Base-by-base conservation (phyloP, 2,888 invertebrate species). In the Synergus gifuensis region DNA sequence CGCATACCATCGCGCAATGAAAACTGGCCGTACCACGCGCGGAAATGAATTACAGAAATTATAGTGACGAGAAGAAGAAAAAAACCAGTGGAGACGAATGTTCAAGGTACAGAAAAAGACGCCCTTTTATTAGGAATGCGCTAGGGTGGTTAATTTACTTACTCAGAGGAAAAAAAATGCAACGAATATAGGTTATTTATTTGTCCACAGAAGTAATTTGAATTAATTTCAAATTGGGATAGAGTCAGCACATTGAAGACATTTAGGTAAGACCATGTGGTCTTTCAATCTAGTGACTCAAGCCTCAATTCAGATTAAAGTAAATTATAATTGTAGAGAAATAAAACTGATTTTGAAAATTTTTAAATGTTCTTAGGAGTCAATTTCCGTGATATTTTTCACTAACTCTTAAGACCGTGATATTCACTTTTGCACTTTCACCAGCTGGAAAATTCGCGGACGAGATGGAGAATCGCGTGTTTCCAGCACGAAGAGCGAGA, bases 11-110 rank as follows among this genome's bases (percentile, higher is more conserved):
- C 82, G 79, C 82, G 83, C 87, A 88, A 87, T 87, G 87, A 87
- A 87, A 87, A 91, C 90, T 91, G 90, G 86, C 84, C 83, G 86
- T 83, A 81, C 86, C 79, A 84, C 85, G 88, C 88, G 88, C 88
- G 87, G 86, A 86, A 87, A 85, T 88, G 87, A 85, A 87, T 89
- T 91, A 90, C 73, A 54, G 49, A 49, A 76, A 82, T 79, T 69
- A 82, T 80, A 58, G 80, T 73, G 62, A 16, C 49, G 14, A 60
- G 62, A 49, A 62, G 44, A 69, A 78, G 66, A 76, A 18, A 44
- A n/a, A n/a, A 54, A 54, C 16, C 28, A 28, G 16, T 14, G 4
- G 36, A 28, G 54, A 54, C 73, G 73, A 73, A 73, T 16, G 49
- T 44, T 46, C 69, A 60, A 28, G 60, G 22, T 14, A 28, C 14